Conservation (phyloP, 2,113 vertebrate genomes). For the Antechinus stuartii region DNA sequence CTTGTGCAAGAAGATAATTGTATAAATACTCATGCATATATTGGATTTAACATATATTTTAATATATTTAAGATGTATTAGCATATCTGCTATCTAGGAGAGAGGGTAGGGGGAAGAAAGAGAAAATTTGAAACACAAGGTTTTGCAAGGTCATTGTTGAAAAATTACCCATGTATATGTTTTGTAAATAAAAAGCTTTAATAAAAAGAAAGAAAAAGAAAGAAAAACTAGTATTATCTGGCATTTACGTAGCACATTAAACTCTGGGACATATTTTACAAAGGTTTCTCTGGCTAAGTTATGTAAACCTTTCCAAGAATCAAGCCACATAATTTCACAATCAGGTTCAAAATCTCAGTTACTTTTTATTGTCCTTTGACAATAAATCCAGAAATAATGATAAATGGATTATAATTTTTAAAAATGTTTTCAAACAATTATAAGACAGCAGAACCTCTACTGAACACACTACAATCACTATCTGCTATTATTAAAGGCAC, state of each 20-base stretch:
- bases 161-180: too few species aligned
- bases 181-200: too few species aligned
- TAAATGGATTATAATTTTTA: neutral
- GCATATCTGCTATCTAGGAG: too few species aligned
- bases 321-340: slow-evolving; percentile 6
- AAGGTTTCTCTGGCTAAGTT: neutral
- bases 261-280: neutral
- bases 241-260: neutral
- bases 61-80: too few species aligned
- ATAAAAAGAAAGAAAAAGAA: too few species aligned
- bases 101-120: too few species aligned
- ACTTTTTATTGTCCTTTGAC: neutral
- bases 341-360: neutral
- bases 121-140: too few species aligned
- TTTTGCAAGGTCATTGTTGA: too few species aligned
- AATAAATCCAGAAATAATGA: neutral
- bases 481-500: neutral
- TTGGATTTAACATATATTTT: too few species aligned
- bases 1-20: too few species aligned
- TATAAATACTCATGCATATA: too few species aligned
- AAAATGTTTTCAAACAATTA: neutral
- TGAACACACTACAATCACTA: neutral
- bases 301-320: neutral
- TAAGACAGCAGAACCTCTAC: neutral
- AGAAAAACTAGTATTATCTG: neutral